Conservation (phyloP, 2,888 invertebrate genomes). For the Tethea ocularis region DNA sequence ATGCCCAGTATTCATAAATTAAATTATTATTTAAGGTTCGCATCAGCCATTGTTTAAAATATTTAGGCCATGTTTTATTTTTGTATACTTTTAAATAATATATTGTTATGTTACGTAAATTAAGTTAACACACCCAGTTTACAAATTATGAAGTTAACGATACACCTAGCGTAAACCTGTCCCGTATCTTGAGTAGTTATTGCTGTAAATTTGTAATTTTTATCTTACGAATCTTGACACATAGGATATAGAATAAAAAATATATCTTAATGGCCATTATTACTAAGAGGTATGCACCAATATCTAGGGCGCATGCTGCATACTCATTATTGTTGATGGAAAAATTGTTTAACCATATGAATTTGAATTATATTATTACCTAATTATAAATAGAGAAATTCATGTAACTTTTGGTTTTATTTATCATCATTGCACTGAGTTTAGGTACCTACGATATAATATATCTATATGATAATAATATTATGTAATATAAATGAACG, state of each 20-base stretch:
- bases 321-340: constrained; percentile 9
- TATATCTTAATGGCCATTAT: neutral
- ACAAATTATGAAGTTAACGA: neutral
- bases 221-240: neutral
- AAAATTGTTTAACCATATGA: constrained; percentile 7
- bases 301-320: neutral
- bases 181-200: neutral
- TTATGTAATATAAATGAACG: too few relatives aligned
- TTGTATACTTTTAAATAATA: constrained; percentile 12
- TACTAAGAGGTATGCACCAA: neutral
- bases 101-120: constrained; percentile 13
- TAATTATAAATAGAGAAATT: neutral
- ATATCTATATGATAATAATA: too few relatives aligned
- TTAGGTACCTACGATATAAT: too few relatives aligned
- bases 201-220: neutral
- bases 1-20: constrained; percentile 66
- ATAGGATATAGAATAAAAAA: neutral
- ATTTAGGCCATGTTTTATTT: constrained; percentile 31
- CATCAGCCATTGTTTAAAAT: constrained; percentile 52
- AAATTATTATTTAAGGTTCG: constrained; percentile 41
- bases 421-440: neutral
- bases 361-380: neutral
- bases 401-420: neutral
- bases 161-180: neutral
- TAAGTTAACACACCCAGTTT: neutral